Evolutionary conservation across 1,140 invertebrate genomes (phyloP).

Genomic region (Pseudachorutes palmiensis): DNA sequence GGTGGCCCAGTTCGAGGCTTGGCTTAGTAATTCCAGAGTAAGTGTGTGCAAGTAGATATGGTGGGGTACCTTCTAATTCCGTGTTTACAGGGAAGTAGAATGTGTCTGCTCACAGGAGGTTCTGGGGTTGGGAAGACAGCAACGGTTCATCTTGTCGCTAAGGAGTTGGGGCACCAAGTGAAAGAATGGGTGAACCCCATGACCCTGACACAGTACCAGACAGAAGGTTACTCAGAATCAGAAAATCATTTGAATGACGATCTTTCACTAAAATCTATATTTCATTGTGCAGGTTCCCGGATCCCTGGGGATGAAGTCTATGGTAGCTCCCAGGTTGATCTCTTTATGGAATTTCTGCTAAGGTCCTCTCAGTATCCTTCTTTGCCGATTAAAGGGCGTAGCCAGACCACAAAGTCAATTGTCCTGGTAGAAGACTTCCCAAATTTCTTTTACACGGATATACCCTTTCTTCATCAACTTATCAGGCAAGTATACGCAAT

Average conservation of each 20-base stretch:
- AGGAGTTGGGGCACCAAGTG: slow-evolving; percentile 15
- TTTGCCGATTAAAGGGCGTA: slow-evolving; percentile 26
- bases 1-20: slow-evolving; percentile 22
- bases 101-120: slow-evolving; percentile 26
- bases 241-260: too few relatives aligned
- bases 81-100: neutral
- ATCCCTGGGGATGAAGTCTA: slow-evolving; percentile 16
- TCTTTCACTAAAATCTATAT: too few relatives aligned
- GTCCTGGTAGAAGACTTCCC: slow-evolving; percentile 34
- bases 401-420: neutral
- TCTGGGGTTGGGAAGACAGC: slow-evolving; percentile 36
- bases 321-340: slow-evolving; percentile 18
- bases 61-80: neutral
- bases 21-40: slow-evolving; percentile 4
- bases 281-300: neutral
- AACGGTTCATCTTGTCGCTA: slow-evolving; percentile 21
- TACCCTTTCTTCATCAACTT: slow-evolving; percentile 21
- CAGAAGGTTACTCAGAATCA: slow-evolving; percentile 4
- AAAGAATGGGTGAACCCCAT: slow-evolving; percentile 33
- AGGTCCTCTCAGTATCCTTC: slow-evolving; percentile 26
- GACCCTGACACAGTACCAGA: slow-evolving; percentile 20
- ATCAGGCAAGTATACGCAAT: slow-evolving; percentile 18
- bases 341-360: slow-evolving; percentile 31
- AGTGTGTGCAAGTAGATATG: neutral
- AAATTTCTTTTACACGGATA: slow-evolving; percentile 26